Evolutionary conservation across 1,140 invertebrate species (phyloP).

Genomic region (Danaus melanippus): DNA sequence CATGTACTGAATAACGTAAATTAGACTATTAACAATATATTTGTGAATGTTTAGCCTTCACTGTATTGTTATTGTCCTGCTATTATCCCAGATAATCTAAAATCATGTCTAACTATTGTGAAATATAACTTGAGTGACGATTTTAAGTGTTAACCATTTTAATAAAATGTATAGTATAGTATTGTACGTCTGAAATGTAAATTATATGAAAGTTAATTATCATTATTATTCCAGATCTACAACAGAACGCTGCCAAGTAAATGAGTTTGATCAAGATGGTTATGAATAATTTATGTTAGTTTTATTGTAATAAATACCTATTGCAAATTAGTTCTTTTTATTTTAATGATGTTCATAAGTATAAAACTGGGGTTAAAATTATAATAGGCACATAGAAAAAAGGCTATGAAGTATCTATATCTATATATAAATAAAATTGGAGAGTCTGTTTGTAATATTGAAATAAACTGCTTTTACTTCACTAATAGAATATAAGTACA

Average conservation of each 20-base stretch:
- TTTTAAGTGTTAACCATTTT: conserved; percentile 1
- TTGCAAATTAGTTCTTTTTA: not conserved
- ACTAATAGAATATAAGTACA: not conserved
- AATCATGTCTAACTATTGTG: too few relatives aligned
- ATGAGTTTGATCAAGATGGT: conserved; percentile 22
- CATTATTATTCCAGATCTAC: conserved; percentile 57
- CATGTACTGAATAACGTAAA: conserved; percentile 25
- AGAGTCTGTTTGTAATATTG: too few relatives aligned
- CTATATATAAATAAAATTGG: too few relatives aligned
- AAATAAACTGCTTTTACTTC: not conserved
- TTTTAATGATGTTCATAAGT: too few relatives aligned
- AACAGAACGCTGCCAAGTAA: conserved; percentile 59
- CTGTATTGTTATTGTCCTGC: not conserved
- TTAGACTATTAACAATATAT: not conserved
- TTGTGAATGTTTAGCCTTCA: not conserved
- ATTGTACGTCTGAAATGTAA: too few relatives aligned
- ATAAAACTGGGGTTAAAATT: too few relatives aligned
- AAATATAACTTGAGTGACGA: not conserved
- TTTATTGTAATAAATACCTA: conserved; percentile 30
- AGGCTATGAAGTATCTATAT: not conserved
- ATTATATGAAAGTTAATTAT: conserved; percentile 1
- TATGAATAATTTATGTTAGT: conserved; percentile 34
- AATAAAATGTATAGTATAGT: not conserved
- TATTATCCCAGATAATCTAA: too few relatives aligned
- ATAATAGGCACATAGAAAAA: not conserved